Percentiles rank a stretch among this genome's conserved stretches.
These are phyloP conservation scores for Eonycteris spelaea DNA, from an alignment of 2,113 vertebrate genomes.

Conservation along the genomic window DNA sequence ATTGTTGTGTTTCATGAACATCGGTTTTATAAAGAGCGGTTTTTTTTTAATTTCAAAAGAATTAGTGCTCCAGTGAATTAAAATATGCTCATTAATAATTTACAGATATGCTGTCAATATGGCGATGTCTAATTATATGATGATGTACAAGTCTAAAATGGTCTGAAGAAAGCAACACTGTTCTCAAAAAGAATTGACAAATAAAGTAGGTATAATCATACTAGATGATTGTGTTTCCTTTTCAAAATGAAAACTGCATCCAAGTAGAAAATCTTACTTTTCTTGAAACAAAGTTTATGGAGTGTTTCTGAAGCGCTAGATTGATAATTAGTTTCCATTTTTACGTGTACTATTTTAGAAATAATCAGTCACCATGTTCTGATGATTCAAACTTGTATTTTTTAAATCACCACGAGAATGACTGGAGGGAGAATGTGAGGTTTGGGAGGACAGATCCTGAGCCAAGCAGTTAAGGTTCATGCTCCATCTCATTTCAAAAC, in stretches of 20 bases:
- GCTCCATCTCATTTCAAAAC: neutral
- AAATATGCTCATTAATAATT: slow-evolving; percentile 13
- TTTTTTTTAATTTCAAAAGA: slow-evolving; percentile 37
- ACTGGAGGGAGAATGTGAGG: neutral
- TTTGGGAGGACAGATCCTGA: neutral
- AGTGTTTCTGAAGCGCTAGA: neutral
- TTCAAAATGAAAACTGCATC: neutral
- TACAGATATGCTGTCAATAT: neutral
- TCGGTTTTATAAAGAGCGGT: neutral
- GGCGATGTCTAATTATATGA: neutral
- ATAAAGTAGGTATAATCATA: neutral
- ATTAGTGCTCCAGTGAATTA: neutral
- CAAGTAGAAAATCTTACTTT: neutral
- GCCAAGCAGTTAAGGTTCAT: neutral
- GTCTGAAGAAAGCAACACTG: neutral
- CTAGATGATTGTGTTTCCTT: neutral
- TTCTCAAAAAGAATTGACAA: neutral
- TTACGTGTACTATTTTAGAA: neutral
- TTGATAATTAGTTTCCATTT: slow-evolving; percentile 12
- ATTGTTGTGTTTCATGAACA: neutral
- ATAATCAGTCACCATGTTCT: neutral
- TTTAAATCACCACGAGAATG: neutral
- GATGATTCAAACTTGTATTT: neutral
- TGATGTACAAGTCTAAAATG: neutral
- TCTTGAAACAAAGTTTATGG: neutral